Base-by-base conservation (phyloP, 2,888 invertebrate genomes). In the Ophion costatus region DNA sequence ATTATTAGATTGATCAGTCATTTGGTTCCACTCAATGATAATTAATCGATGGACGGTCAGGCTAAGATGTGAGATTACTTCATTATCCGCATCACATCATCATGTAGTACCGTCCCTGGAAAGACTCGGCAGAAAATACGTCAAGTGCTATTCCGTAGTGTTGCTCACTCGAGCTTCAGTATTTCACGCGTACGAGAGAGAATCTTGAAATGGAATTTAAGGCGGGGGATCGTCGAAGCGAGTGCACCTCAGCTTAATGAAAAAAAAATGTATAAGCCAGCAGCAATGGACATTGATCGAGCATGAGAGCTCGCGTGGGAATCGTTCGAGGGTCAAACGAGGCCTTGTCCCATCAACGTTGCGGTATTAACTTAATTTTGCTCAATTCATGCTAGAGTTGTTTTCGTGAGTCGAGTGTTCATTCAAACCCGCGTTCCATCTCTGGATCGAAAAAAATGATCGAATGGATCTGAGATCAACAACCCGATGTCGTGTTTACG, bases 301-400 rank as follows among this genome's bases (percentile, higher is more conserved):
- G 69, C 69, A 61, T 56, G 77, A 84, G 82, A 74, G 80, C 80
- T 78, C 87, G 86, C 89, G 88, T 90, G 88, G 87, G 89, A 88
- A 90, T 89, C 86, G 87, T 87, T 88, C 76, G 88, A 83, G 80
- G 85, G 83, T 86, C 83, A 86, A 80, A 69, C 75, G 80, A 73
- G 85, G 79, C 83, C 85, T 84, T 71, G 70, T 80, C 57, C 74
- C 69, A 79, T 76, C 73, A 71, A 70, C 82, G 77, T 71, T 82
- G 45, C 79, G 79, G 80, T 70, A 82, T 87, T 81, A 80, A 87
- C 85, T 87, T 78, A 85, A 87, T 87, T 83, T 79, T 76, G 79
- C 76, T 83, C 81, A 82, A 87, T 83, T 87, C 61, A 82, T 63
- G 61, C 63, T 76, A 20, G 45, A 63, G 20, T 82, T 75, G 79